Base-by-base conservation (phyloP, 1,140 invertebrate species). In the Platyura marginata region DNA sequence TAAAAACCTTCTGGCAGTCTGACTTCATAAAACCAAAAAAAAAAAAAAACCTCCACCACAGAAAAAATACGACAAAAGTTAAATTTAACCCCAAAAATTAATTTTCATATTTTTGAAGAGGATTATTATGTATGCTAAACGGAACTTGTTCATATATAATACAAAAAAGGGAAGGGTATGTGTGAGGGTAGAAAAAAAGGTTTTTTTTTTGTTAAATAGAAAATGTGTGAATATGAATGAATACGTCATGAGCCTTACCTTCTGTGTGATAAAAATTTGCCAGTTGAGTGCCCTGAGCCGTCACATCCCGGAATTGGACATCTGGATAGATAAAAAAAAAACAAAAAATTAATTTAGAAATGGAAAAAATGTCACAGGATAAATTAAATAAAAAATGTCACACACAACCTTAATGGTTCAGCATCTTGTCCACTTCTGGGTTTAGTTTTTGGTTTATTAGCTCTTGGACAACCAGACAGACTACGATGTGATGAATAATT, bases 301-400 rank as follows among this genome's bases (percentile, higher is more conserved):
- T 95, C 89, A 71, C 89, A 93, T 56, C 88, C 88, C 53, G 89
- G 88, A 56, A 93, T 89, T 47, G 91, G 89, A 72, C 88, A 92
- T 72, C 82, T 85, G 16, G 25, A 29, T 29, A 13, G 25, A 13
- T 6, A 29, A 29, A 29, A 29, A 29, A 29, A 8, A 29, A 8
- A 13, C 6, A 29, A 29, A 29, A 29, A 29, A 13, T 29, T 6
- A 29, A 29, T 8, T 8, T 29, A 8, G 25, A 29, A 29, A 29
- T 29, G 6, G 13, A 29, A 29, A 29, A 29, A 29, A 29, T 29
- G 25, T 8, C 6, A 29, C 6, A 6, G 6, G 25, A 29, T 29
- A 6, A 13, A 29, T 8, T 8, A 29, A 13, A 29, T 29, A 29
- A 13, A 29, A 29, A 29, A 9, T 9, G 15, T n/a, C 3, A 37